Base-by-base conservation (phyloP, 2,888 invertebrate genomes). In the Euproctis similis region DNA sequence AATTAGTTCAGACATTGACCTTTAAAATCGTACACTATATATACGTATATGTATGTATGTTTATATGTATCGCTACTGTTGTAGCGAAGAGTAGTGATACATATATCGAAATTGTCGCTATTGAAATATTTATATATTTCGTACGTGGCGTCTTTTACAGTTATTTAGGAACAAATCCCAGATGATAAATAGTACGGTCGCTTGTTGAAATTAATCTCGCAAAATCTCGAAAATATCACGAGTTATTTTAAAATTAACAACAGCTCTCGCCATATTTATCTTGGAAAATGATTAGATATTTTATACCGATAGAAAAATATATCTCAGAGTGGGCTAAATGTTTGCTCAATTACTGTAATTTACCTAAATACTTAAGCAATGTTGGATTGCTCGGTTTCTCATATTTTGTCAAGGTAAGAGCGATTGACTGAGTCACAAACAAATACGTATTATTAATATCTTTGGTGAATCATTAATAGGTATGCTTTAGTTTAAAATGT, bases 321-420 rank as follows among this genome's bases (percentile, higher is more conserved):
- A 28, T 39, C 21, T 12, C 24, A n/a, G n/a, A n/a, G n/a, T n/a
- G n/a, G n/a, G 24, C 24, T 35, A 19, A 35, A 43, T 36, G 38
- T 47, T 47, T 38, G 33, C 44, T 36, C 30, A 39, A 34, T 33
- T 28, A 39, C 28, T 30, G 22, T 12, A 24, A 49, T 42, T 36
- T 35, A 14, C 6, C 3, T 14, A 4, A 14, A 14, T 4, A 26
- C n/a, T n/a, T 38, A 43, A 47, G 46, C 46, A 46, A 46, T 53
- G 42, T 52, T 52, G 47, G 46, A 56, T 60, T 60, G 49, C 47
- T 31, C 32, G 29, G 34, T 40, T n/a, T 50, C 50, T 35, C 42
- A 52, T 52, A 58, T 55, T 60, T 62, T 63, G 61, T 59, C 61
- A 46, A 36, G 38, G n/a, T 39, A 42, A 40, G 40, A n/a, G n/a